These are phyloP conservation scores for Drosophila neonasuta DNA, from an alignment of 2,888 invertebrate species.

Conservation along the genomic window DNA sequence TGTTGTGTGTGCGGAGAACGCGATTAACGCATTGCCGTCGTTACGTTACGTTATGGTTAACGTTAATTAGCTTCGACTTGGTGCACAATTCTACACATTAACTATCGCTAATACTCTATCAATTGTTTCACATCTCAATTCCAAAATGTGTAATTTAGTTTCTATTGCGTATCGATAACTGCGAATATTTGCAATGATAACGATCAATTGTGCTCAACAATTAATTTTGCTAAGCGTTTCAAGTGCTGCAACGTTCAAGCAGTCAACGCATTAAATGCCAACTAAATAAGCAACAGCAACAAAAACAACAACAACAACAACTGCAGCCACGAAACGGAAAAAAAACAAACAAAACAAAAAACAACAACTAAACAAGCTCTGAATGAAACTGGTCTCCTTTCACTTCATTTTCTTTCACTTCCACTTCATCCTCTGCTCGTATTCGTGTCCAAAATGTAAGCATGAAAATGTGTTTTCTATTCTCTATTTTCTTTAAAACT, in stretches of 20 bases:
- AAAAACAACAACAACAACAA: background rate
- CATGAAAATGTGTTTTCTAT: constrained; percentile 18
- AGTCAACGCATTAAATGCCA: constrained; percentile 27
- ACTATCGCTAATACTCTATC: constrained; percentile 13
- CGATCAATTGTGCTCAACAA: constrained; percentile 35
- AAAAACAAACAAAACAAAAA: constrained; percentile 10
- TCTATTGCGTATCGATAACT: background rate
- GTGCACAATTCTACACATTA: background rate
- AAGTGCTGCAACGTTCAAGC: constrained; percentile 23
- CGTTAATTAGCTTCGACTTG: constrained; percentile 27
- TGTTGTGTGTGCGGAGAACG: constrained; percentile 10
- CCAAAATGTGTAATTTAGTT: background rate
- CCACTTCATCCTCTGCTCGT: constrained; percentile 16
- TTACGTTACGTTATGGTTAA: constrained; percentile 38
- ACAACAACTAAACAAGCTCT: constrained; percentile 14
- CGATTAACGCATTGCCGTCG: constrained; percentile 35
- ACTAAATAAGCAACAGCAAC: constrained; percentile 13
- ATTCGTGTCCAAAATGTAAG: constrained; percentile 21
- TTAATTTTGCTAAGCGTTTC: constrained; percentile 29
- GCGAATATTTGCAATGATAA: constrained; percentile 19
- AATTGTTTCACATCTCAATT: constrained; percentile 9
- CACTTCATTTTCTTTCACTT: constrained; percentile 8
- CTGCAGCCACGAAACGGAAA: background rate
- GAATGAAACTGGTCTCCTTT: constrained; percentile 20
- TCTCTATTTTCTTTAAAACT: constrained; percentile 9